phyloP scores from a whole-genome alignment of 2,888 invertebrate genomes.

The Metopia argyrocephala region DNA sequence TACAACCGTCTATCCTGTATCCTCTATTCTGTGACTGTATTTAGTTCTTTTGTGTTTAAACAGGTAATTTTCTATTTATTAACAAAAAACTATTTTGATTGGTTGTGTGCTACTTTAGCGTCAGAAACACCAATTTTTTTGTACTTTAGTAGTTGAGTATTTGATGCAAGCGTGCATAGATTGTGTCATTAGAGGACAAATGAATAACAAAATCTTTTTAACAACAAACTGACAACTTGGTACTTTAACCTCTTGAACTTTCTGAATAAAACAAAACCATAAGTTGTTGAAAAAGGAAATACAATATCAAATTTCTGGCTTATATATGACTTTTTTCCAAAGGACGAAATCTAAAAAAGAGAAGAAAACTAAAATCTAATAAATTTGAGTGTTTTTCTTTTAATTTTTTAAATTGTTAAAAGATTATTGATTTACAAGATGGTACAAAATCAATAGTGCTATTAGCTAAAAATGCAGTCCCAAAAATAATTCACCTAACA shows the following conservation, averaged over 20 bases:
- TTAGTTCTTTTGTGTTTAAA: constrained; percentile 35
- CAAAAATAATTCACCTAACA: no score
- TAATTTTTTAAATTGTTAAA: no score
- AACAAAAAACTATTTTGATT: neutral
- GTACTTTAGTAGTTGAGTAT: neutral
- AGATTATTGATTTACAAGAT: no score
- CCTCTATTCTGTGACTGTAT: neutral
- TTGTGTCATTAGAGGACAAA: constrained; percentile 45
- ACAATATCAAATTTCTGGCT: neutral
- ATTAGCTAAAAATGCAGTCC: no score
- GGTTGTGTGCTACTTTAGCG: neutral
- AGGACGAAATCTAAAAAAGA: no score
- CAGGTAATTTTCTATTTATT: constrained; percentile 47
- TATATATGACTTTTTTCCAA: neutral
- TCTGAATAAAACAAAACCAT: neutral
- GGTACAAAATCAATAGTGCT: no score
- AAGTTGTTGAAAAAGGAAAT: neutral
- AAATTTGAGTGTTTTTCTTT: no score
- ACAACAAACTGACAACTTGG: neutral
- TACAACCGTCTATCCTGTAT: neutral
- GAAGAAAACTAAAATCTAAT: no score
- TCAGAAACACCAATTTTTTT: neutral
- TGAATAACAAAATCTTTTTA: neutral
- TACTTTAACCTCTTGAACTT: constrained; percentile 8
- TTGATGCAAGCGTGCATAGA: constrained; percentile 3